Base-by-base conservation (phyloP, 2,888 invertebrate genomes). In the Drosophila testacea region DNA sequence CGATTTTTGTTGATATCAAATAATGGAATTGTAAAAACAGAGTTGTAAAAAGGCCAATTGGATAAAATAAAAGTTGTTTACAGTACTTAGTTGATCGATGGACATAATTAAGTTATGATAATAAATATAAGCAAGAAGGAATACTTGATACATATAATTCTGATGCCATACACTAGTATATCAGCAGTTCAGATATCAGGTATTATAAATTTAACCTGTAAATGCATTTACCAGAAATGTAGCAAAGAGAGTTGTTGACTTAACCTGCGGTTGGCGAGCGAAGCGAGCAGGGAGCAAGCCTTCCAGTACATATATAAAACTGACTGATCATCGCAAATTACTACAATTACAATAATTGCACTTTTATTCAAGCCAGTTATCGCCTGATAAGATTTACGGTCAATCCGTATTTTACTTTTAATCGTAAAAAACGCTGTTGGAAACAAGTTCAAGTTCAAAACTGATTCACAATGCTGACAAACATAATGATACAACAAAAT, bases 381-480 rank as follows among this genome's bases (percentile, higher is more conserved):
- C 88, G 77, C 1, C 9, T 39, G 13, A 44, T 32, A 55, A n/a
- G 46, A 13, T 27, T 28, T 11, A 42, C 27, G 22, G n/a, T 11
- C 22, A 11, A 1, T 10, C 11, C 6, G 42, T 27, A 22, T 42
- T 22, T 42, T 42, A 42, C 10, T 5, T 4, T 10, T 34, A 56
- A 10, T 56, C 22, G 6, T 13, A 22, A 34, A 6, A 7, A 10
- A 38, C 9, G 30, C 48, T 11, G 1, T 50, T 50, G 6, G 11
- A 90, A 92, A 6, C 34, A 32, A 56, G 22, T 22, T 2, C 22
- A 22, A 3, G 22, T 22, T 3, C 22, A 22, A 22, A 22, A 22
- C 22, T 22, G 22, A 3, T 22, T 22, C 22, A 22, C 22, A 22
- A 22, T 22, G 2, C 3, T 22, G 22, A 22, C 22, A 22, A 22